Base-by-base conservation (phyloP, 1,140 invertebrate genomes). In the Diorhabda carinulata region DNA sequence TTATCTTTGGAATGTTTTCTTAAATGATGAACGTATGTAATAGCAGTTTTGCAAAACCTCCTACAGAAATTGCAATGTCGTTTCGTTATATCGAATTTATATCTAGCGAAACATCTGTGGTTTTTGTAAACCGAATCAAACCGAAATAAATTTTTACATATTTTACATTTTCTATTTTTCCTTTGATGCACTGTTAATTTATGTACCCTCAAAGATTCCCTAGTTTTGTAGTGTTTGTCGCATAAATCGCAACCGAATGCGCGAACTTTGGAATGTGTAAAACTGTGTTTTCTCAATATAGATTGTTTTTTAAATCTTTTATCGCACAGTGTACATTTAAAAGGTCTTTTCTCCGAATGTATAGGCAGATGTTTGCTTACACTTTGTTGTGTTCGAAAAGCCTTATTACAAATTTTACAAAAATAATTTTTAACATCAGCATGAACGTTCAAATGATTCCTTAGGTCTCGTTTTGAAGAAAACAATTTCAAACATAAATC, bases 201-300 rank as follows among this genome's bases (percentile, higher is more conserved):
- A 41, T 71, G 70, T 44, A 68, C 63, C 43, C 66, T 42, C 8
- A 71, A 63, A 7, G 44, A 52, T 40, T 68, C 61, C 58, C 64
- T 67, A 6, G 66, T 43, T 58, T 71, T 71, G 60, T 64, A 71
- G 8, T 43, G 43, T 59, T 62, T 71, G 5, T 59, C 52, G 70
- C 77, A 79, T 7, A 76, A 61, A 2, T 72, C 57, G 67, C 76
- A 79, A 2, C 52, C 10, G 64, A 65, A 73, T 7, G 74, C 72
- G 47, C 74, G 70, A 41, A 76, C 69, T 9, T 72, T 70, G 2
- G 73, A 74, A 62, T 78, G 76, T 9, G 76, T 69, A 3, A 76
- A 64, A 40, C 71, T 64, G 62, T 78, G 77, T 61, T 73, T 76
- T 42, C 73, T 67, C 43, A 79, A 62, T 57, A 78, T 79, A 41